Percentiles rank a stretch among this genome's conserved stretches.
Evolutionary conservation across 2,797 vertebrate species (phyloP).

Genomic region (Anas bernieri): DNA sequence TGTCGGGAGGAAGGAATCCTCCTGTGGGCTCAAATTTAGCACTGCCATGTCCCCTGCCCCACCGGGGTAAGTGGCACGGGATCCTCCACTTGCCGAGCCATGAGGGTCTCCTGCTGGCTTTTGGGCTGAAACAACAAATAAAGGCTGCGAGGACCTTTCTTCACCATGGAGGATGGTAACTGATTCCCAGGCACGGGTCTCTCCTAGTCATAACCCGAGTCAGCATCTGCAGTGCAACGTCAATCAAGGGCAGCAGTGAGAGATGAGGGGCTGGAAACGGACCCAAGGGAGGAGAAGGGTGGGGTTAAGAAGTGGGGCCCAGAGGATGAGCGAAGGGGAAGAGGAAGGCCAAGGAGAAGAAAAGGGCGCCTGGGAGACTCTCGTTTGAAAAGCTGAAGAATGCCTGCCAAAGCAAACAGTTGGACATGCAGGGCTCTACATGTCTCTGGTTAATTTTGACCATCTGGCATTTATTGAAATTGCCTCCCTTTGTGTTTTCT

Average conservation of each 20-base stretch:
- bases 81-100: neutral
- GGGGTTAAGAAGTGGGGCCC: neutral
- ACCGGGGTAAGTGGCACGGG: neutral
- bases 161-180: neutral
- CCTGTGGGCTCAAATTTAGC: neutral
- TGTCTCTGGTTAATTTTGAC: constrained; percentile 44
- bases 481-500: constrained; percentile 39
- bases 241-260: neutral
- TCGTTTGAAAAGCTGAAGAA: neutral
- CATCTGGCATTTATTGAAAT: constrained; percentile 64
- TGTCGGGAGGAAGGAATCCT: neutral
- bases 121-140: neutral
- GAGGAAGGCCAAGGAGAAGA: constrained; percentile 14
- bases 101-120: neutral
- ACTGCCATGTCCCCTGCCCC: fast-evolving
- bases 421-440: constrained; percentile 43
- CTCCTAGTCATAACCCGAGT: fast-evolving
- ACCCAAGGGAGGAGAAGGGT: neutral
- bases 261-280: neutral
- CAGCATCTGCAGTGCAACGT: fast-evolving
- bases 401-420: constrained; percentile 66
- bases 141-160: neutral
- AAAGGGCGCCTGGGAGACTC: neutral
- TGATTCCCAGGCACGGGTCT: fast-evolving
- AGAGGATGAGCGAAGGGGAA: neutral